Conservation (phyloP, 2,797 vertebrate species). For the Serranus cabrilla region DNA sequence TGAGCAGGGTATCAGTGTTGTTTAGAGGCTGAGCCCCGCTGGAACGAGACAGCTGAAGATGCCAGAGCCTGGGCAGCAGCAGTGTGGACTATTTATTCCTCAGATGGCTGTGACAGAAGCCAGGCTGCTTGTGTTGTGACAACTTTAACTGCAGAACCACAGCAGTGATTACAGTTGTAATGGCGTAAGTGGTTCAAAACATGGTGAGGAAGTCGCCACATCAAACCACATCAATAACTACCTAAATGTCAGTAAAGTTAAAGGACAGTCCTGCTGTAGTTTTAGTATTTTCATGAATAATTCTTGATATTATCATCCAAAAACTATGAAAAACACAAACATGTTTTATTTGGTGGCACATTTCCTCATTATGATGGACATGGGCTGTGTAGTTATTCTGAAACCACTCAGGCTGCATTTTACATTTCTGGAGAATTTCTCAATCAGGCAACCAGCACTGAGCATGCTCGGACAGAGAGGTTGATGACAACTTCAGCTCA, state of each 20-base stretch:
- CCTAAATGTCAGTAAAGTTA: not conserved
- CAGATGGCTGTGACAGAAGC: constrained; percentile 68
- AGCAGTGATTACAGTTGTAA: constrained; percentile 50
- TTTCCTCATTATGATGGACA: not conserved
- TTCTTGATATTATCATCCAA: not conserved
- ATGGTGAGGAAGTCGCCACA: not conserved
- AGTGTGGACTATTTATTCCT: constrained; percentile 72
- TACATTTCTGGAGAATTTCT: not conserved
- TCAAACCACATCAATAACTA: constrained; percentile 12
- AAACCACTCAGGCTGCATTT: not conserved
- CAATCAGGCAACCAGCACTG: not conserved
- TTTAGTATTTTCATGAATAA: not conserved
- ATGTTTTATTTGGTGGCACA: not conserved
- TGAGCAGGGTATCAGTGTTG: constrained; percentile 62
- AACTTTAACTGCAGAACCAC: constrained; percentile 45
- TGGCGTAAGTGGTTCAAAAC: constrained; percentile 33
- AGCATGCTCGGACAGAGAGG: not conserved
- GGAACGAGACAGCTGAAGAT: constrained; percentile 77
- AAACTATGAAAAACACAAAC: not conserved
- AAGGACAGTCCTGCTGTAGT: not conserved
- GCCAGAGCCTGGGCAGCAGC: constrained; percentile 64
- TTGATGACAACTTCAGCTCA: not conserved
- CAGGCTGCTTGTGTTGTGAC: constrained; percentile 66
- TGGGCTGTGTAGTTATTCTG: not conserved
- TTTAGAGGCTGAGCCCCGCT: constrained; percentile 49